Base-by-base conservation (phyloP, 1,140 invertebrate genomes). In the Ceratoteleas bidentatus region DNA sequence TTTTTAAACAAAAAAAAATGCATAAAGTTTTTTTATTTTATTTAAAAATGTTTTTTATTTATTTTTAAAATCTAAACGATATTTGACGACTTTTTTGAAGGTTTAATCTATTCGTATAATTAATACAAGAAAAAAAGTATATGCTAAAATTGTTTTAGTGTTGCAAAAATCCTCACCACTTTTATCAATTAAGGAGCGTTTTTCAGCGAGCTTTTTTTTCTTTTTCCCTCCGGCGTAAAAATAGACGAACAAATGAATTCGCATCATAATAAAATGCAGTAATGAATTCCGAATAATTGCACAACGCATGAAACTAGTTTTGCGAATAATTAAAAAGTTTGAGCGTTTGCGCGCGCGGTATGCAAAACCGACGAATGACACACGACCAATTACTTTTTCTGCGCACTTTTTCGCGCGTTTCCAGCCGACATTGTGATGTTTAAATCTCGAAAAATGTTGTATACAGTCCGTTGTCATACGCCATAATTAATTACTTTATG, bases 251-350 rank as follows among this genome's bases (percentile, higher is more conserved):
- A 16, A 36, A 53, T 64, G 36, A 24, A 64, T 62, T 34, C 60
- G 50, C 34, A 45, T 49, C 45, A 11, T 52, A 38, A 24, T 38
- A 64, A 62, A 49, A 49, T 49, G 7, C 33, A 14, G 11, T 58
- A 61, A 72, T 61, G 36, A 54, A 52, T 60, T 70, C 62, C 24
- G 34, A 15, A 68, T 49, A 56, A 15, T 54, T 65, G 13, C 52
- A 45, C 10, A 57, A 68, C 52, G 56, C 24, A 36, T 45, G 16
- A 57, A 68, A 68, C 64, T n/a, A 68, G 64, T 68, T 68, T 56
- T 36, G 2, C 14, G 53, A 68, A 69, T 69, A 69, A 57, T 58
- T 69, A 50, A 69, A 43, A 43, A 49, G 8, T 49, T 49, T 49
- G 6, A 49, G 13, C 13, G 45, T 49, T 49, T 11, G 14, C 13